Conservation (phyloP, 2,797 vertebrate genomes). For the Acanthurus lineatus region DNA sequence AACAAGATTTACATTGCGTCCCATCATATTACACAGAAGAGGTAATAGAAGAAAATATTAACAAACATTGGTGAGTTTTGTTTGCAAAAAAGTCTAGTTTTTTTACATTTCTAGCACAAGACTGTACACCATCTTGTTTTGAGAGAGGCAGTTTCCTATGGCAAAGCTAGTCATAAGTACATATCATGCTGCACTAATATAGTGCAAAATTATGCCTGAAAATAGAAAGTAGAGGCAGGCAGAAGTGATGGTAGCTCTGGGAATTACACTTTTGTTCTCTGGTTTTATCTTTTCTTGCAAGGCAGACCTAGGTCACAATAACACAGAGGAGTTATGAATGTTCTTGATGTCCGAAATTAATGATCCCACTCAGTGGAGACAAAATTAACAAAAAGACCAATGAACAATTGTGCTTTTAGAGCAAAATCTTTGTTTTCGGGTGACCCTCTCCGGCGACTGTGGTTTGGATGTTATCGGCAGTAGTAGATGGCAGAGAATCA, state of each 20-base stretch:
- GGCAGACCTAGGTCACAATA: slow-evolving; percentile 28
- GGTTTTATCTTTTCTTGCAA: slow-evolving; percentile 5
- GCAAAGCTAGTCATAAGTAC: slow-evolving; percentile 90
- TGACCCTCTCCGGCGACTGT: slow-evolving; percentile 38
- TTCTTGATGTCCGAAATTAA: slow-evolving; percentile 13
- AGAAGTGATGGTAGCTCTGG: slow-evolving; percentile 55
- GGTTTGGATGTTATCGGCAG: slow-evolving; percentile 57
- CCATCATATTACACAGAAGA: slow-evolving; percentile 82
- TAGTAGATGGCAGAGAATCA: slow-evolving; percentile 67
- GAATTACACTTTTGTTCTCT: slow-evolving; percentile 23
- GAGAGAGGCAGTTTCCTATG: slow-evolving; percentile 95
- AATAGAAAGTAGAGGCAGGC: slow-evolving; percentile 63
- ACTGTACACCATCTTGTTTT: slow-evolving; percentile 86
- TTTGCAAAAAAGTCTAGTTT: slow-evolving; percentile 76
- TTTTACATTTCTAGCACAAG: slow-evolving; percentile 86
- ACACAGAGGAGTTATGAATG: slow-evolving; percentile 1
- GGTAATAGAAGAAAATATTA: slow-evolving; percentile 82
- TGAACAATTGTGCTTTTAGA: slow-evolving; percentile 71
- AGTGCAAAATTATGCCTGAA: slow-evolving; percentile 97
- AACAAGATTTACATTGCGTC: slow-evolving; percentile 75
- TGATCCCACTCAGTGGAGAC: slow-evolving; percentile 24
- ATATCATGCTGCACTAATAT: slow-evolving; percentile 99
- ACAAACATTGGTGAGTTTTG: slow-evolving; percentile 77
- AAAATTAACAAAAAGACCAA: slow-evolving; percentile 27
- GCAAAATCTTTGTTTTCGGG: slow-evolving; percentile 24